A percentile compares a stretch with the other conserved stretches of the same genome.
Evolutionary conservation across 2,113 vertebrate species (phyloP).

Genomic region (Pachyramphus minor): DNA sequence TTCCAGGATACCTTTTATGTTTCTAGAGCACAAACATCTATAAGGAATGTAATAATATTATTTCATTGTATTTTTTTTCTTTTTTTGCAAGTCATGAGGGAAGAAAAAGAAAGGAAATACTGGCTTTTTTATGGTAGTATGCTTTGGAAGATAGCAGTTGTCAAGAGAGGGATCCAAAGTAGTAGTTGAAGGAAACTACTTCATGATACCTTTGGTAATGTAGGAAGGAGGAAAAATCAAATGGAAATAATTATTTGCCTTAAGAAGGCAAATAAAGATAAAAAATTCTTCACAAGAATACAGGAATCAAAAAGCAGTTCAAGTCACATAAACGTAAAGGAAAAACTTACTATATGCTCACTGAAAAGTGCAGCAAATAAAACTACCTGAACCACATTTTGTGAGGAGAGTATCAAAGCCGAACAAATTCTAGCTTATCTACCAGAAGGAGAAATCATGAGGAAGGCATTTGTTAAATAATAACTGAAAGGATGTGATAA

Average conservation of each 20-base stretch:
- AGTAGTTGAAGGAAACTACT: background rate
- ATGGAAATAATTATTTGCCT: background rate
- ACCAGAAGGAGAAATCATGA: background rate
- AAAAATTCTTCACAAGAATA: background rate
- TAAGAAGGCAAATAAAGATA: background rate
- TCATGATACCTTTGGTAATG: background rate
- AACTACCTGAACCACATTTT: background rate
- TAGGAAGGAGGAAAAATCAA: background rate
- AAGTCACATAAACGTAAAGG: background rate
- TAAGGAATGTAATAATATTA: background rate
- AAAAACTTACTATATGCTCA: background rate
- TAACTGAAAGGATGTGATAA: background rate
- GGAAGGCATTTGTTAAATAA: background rate
- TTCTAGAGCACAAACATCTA: background rate
- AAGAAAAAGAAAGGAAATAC: background rate
- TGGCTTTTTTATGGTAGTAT: background rate
- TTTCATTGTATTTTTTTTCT: background rate
- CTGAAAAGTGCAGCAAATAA: background rate
- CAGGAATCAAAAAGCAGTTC: background rate
- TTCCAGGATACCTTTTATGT: background rate
- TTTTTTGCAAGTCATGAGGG: background rate
- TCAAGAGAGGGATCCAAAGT: background rate
- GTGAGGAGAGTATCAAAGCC: background rate
- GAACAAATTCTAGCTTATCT: background rate
- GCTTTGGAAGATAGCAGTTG: background rate